Evolutionary conservation across 2,113 vertebrate species (phyloP).

Genomic region (Plecturocebus donacophilus): DNA sequence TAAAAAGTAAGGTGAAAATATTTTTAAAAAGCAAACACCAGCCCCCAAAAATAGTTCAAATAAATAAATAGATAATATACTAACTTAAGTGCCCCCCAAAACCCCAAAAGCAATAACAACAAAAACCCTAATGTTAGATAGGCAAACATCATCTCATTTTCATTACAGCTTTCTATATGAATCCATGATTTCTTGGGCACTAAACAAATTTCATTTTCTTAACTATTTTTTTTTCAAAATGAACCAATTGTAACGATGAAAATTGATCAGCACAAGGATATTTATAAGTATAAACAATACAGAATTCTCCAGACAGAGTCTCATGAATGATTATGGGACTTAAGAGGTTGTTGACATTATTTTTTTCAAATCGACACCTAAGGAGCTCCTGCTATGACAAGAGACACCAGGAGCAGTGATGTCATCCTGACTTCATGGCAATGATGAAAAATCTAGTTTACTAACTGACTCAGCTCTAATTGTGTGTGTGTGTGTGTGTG

Average conservation of each 20-base stretch:
- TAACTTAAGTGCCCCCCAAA: not conserved
- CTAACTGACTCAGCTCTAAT: not conserved
- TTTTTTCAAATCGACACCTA: not conserved
- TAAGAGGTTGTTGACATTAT: not conserved
- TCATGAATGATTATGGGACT: not conserved
- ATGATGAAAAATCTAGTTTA: not conserved
- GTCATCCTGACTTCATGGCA: not conserved
- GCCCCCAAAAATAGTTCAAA: not conserved
- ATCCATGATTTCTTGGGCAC: not conserved
- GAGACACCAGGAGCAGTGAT: not conserved
- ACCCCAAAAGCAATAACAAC: not conserved
- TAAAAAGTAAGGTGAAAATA: constrained; percentile 8
- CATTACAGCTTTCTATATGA: not conserved
- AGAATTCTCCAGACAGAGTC: not conserved
- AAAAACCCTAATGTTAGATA: not conserved
- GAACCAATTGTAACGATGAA: not conserved
- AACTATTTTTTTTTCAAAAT: not conserved
- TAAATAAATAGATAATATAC: not conserved
- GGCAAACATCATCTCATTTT: not conserved
- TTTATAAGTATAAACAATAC: not conserved
- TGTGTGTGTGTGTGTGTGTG: not conserved
- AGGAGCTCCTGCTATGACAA: not conserved
- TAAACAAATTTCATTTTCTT: constrained; percentile 19
- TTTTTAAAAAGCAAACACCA: not conserved
- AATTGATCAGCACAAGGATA: constrained; percentile 29